phyloP scores from a whole-genome alignment of 2,113 vertebrate species.

The Eulemur macaco region DNA sequence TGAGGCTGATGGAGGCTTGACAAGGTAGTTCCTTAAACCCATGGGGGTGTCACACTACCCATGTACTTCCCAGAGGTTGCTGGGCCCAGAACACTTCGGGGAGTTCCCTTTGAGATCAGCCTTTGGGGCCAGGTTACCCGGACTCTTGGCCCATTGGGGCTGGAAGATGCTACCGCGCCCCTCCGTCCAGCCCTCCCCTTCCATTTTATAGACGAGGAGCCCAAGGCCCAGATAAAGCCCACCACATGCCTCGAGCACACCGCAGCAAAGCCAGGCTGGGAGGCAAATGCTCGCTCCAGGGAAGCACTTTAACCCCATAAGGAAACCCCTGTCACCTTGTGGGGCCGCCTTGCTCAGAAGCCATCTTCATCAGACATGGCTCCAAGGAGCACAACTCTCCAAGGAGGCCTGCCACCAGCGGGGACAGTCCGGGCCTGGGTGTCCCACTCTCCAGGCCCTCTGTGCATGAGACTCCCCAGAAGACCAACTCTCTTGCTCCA shows the following conservation, averaged over 20 bases:
- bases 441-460: background rate
- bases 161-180: accelerated
- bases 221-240: background rate
- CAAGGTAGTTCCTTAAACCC: background rate
- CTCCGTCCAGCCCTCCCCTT: background rate
- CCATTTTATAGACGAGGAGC: background rate
- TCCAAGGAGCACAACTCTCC: background rate
- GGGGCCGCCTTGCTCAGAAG: background rate
- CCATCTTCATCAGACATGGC: background rate
- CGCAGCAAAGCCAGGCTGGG: background rate
- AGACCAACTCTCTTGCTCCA: background rate
- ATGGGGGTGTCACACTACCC: background rate
- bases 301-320: background rate
- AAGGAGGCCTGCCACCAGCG: too few relatives aligned
- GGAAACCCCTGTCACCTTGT: background rate
- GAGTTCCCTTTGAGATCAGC: background rate
- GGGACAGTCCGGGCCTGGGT: background rate
- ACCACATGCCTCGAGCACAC: background rate
- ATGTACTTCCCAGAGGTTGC: background rate
- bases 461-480: background rate
- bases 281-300: background rate
- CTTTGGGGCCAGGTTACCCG: background rate
- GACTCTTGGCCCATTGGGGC: background rate
- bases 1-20: background rate
- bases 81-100: background rate